Base-by-base conservation (phyloP, 2,113 vertebrate species). In the Puffinus mauretanicus region DNA sequence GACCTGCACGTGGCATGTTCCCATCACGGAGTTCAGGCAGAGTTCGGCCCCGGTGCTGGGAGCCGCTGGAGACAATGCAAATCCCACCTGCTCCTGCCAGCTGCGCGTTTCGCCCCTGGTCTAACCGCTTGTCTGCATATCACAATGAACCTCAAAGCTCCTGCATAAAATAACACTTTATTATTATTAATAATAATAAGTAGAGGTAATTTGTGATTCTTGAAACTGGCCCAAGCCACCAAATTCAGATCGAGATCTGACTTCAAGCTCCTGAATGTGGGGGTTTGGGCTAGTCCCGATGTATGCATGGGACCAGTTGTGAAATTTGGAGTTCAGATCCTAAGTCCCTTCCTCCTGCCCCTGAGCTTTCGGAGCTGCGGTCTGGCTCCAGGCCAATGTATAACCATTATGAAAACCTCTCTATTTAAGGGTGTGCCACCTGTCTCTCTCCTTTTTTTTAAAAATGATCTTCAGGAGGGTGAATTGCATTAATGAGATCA, bases 151-250 rank as follows among this genome's bases (percentile, higher is more conserved):
- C 86, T 78, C 93, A 57, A 72, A 51, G 94, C 93, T 61, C 30
- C 88, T 36, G 71, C 72, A 14, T 44, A 58, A 40, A 95, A 72
- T 69, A 94, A 81, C 62, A 13, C 71, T 84, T 69, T 85, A 51
- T 69, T 88, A 95, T 88, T 77, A 94, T 2, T 66, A 92, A 21
- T 73, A 86, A 89, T 81, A 94, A 77, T 80, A 91, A 96, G 44
- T 8, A 27, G 73, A 86, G 87, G 72, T 93, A 93, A 96, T 95
- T 91, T 91, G 95, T 96, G 94, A 81, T 94, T 95, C 90, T 93
- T 95, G 96, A 97, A 95, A 86, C 69, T 6, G 67, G 65, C 96
- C 96, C 96, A 96, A 96, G 87, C 84, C 96, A 93, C 84, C 87
- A 40, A 70, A 55, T 62, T 82, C 78, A 84, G 95, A 95, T 93